Percentiles rank a stretch among this genome's conserved stretches.
phyloP scores from a whole-genome alignment of 2,797 vertebrate genomes.

The Valencia hispanica region DNA sequence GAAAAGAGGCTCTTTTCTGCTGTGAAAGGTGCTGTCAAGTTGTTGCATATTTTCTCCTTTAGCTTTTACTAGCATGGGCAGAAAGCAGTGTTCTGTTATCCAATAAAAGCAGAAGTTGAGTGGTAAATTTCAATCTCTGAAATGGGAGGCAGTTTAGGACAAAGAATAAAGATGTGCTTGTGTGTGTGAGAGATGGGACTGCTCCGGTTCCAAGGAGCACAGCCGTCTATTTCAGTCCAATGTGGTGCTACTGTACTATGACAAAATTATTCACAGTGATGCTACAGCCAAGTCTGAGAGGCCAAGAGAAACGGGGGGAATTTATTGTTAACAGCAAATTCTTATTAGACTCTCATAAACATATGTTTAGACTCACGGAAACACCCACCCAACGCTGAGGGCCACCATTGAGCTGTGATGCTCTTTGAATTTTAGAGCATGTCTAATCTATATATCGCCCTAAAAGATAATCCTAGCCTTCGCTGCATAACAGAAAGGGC shows the following conservation, averaged over 20 bases:
- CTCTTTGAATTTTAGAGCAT: constrained; percentile 60
- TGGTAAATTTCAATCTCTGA: constrained; percentile 50
- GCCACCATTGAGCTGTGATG: constrained; percentile 49
- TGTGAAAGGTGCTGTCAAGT: constrained; percentile 51
- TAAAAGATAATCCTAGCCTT: constrained; percentile 49
- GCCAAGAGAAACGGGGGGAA: constrained; percentile 22
- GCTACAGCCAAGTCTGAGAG: constrained; percentile 47
- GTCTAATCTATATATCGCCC: constrained; percentile 57
- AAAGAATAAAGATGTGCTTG: constrained; percentile 43
- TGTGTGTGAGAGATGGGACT: constrained; percentile 15
- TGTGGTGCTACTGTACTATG: constrained; percentile 39
- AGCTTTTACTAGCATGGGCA: constrained; percentile 29
- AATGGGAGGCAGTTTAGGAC: constrained; percentile 47
- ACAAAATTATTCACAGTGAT: constrained; percentile 60
- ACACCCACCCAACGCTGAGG: constrained; percentile 2
- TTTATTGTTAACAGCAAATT: constrained; percentile 43
- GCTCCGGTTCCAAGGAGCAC: constrained; percentile 37
- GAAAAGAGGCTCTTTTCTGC: constrained; percentile 36
- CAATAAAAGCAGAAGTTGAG: constrained; percentile 47
- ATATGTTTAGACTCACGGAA: constrained; percentile 4
- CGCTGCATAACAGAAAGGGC: constrained; percentile 31
- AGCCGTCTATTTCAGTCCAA: constrained; percentile 29
- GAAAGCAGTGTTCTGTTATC: constrained; percentile 35
- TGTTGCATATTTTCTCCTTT: constrained; percentile 48
- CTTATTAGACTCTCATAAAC: constrained; percentile 41